Percentiles rank a stretch among this genome's conserved stretches.
These are phyloP conservation scores for Orthosia cruda DNA, from an alignment of 2,888 invertebrate species.

Conservation along the genomic window DNA sequence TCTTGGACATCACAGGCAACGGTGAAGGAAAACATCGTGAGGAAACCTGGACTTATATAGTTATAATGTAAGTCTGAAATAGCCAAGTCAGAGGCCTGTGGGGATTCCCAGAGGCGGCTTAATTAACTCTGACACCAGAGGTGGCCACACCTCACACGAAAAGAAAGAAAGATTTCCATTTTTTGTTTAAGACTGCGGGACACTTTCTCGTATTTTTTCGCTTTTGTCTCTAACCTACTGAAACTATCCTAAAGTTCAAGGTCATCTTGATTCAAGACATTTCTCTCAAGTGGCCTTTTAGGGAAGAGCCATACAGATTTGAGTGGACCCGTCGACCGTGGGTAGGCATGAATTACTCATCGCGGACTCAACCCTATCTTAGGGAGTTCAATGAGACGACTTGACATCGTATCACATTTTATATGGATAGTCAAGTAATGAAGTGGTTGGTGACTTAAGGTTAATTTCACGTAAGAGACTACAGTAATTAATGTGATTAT, in stretches of 20 bases:
- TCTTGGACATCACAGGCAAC: too few relatives aligned
- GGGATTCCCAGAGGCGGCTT: too few relatives aligned
- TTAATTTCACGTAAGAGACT: background rate
- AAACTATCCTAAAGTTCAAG: conserved; percentile 3
- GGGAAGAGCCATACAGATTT: conserved; percentile 34
- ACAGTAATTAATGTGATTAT: too few relatives aligned
- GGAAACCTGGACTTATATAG: too few relatives aligned
- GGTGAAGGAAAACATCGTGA: too few relatives aligned
- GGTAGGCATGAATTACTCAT: conserved; percentile 50
- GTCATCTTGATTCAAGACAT: conserved; percentile 25
- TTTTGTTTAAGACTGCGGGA: background rate
- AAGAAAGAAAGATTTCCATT: too few relatives aligned
- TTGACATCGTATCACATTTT: conserved; percentile 1
- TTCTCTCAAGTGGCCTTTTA: conserved; percentile 40
- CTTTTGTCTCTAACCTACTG: background rate
- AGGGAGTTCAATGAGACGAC: conserved; percentile 36
- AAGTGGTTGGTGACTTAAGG: background rate
- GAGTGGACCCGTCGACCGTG: conserved; percentile 26
- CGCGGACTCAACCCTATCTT: conserved; percentile 39
- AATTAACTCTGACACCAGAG: too few relatives aligned
- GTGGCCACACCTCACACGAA: too few relatives aligned
- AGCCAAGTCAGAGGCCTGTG: too few relatives aligned
- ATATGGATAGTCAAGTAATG: background rate
- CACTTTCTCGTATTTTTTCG: background rate
- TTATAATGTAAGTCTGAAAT: too few relatives aligned